Evolutionary conservation across 2,888 invertebrate species (phyloP), one percentile per base, ranked within the genome.

Genomic region (Amblyteles armatorius): DNA sequence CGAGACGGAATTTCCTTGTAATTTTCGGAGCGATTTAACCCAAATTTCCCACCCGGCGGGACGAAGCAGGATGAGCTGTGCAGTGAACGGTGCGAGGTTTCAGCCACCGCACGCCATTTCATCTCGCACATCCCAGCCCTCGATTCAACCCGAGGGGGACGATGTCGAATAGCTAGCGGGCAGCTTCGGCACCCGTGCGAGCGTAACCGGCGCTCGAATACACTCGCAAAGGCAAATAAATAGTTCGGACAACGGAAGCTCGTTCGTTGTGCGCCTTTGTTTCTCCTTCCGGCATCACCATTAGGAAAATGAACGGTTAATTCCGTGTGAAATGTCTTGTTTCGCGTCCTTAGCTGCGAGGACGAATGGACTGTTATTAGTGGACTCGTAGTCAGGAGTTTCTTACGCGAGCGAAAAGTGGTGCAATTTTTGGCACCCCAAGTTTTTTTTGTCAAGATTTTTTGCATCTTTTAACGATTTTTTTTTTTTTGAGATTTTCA

Each of bases 1-100:
- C 82, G 68, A 83, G 84, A 68, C 65, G 86, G 87, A 88, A 88
- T 88, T 88, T 86, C 87, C 86, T 86, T 82, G 87, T 88, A 88
- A 89, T 88, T 89, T 90, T 90, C 86, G 67, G 68, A 79, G 78
- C 86, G 87, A 89, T 88, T 89, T 88, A 87, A 87, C 85, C 73
- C 76, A 86, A 86, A 88, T 89, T 86, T 88, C 86, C 55, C 26
- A 55, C 65, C 71, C 60, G 60, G 40, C 65, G 50, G 19, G 65
- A 57, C 44, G 50, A 48, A 22, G 48, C 60, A 52, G 63, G 44
- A 52, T 22, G 48, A 33, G 48, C 40, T n/a, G 22, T 33, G 22
- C 55, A 71, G 63, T 33, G 65, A 72, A 57, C 65, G 69, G 65
- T 29, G 68, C 33, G 69, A 74, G 76, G 63, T 68, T 74, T 74